Evolutionary conservation across 1,140 invertebrate genomes (phyloP), one percentile per base, ranked within the genome.

Genomic region (Zaprionus gabonicus): DNA sequence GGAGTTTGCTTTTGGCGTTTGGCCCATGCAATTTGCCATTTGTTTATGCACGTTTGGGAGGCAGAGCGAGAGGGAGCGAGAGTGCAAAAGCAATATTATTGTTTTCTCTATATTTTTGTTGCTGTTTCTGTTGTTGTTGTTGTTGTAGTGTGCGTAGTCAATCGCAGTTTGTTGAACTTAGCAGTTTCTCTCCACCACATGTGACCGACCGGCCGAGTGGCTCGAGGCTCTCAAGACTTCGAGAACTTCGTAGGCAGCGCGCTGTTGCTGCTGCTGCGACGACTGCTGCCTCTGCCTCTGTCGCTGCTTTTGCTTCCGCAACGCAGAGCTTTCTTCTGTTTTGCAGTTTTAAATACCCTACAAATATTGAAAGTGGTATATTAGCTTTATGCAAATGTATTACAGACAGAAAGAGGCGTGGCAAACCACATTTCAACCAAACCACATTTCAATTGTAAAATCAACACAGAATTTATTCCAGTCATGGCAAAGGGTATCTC

Each of bases 181-280:
- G 12, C 53, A 31, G 4, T n/a, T 56, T 56, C 53, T 56, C 53
- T 28, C 53, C n/a, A 75, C 41, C 68, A 69, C 71, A 69, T 88
- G 83, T 86, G 82, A 86, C 77, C 81, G 81, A 83, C 81, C 84
- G 80, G 77, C 72, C 81, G 81, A 87, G 83, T 87, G 83, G 77
- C 81, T 87, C 77, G 70, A 73, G 81, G 67, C 65, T 68, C 73
- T 72, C 68, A 67, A 67, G 76, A 78, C 75, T 82, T 70, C 56
- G 79, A 75, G 72, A 57, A 59, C 72, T 58, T 78, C 76, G 51
- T 71, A 73, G 81, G 77, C 82, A 79, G 60, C 17, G 51, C 38
- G 15, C 38, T 41, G 13, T 17, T 9, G 58, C 38, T 34, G 62
- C 36, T 17, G 59, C 20, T 57, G 38, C 36, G 31, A 34, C 9